Evolutionary conservation across 2,888 invertebrate species (phyloP), one percentile per base, ranked within the genome.

Genomic region (Cinara cedri): DNA sequence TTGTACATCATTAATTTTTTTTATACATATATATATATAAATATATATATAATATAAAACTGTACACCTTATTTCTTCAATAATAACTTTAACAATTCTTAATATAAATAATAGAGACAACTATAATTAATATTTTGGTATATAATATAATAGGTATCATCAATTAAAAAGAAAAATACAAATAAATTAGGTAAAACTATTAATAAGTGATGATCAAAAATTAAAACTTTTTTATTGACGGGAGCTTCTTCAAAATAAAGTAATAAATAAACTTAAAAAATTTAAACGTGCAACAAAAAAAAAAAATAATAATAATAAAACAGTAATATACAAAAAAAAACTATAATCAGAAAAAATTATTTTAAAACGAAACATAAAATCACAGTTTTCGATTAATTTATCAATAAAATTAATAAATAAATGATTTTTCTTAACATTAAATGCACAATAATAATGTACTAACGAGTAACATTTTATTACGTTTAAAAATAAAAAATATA

Each of bases 251-350:
- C 1, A 65, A 63, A 74, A 75, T 75, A 75, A 66, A 66, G 42
- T 75, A 75, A 68, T 76, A 57, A 76, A 78, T 78, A 78, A 78
- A 78, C 70, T 78, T 78, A 78, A 78, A 78, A 75, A 60, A 60
- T 78, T 70, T 70, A 70, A 78, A 70, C 66, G 78, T 78, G 78
- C 78, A 78, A 78, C 78, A 70, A 78, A 76, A 74, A 65, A 51
- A 54, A 74, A 74, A 34, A 46, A 57, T 57, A 62, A 70, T 72
- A 72, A 72, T 60, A 72, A 72, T 72, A 75, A 72, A 78, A 78
- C 78, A 70, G 51, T 70, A 60, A 78, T 78, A 60, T 78, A 78
- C 68, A 78, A 68, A 76, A 76, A 76, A 76, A 78, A n/a, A 60
- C 51, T 60, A 62, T 65, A 19, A n/a, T 60, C 60, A 49, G 34